phyloP scores from a whole-genome alignment of 2,113 vertebrate species.

The Lepisosteus osseus region DNA sequence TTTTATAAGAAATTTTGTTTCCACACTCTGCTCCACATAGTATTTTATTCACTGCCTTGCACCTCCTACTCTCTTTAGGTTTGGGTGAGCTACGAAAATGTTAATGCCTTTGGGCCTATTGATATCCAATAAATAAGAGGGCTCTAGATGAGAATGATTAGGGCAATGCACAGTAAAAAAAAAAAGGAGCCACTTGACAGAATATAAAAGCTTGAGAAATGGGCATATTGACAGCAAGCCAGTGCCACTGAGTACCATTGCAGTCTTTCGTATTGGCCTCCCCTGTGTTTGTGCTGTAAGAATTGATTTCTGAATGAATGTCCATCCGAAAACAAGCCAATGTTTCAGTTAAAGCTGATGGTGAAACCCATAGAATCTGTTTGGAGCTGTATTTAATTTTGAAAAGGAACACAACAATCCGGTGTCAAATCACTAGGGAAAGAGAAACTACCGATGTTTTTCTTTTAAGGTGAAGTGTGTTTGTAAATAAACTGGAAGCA shows the following conservation, averaged over 20 bases:
- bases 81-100: not conserved
- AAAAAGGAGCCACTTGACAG: not conserved
- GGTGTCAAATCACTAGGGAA: not conserved
- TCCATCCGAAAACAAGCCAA: conserved; percentile 1
- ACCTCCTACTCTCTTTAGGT: not conserved
- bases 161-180: not conserved
- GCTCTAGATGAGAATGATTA: not conserved
- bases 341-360: conserved; percentile 5
- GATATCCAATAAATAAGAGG: not conserved
- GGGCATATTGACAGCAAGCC: not conserved
- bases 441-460: not conserved
- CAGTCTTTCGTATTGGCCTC: not conserved
- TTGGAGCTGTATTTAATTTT: not conserved
- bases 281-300: not conserved
- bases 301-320: not conserved
- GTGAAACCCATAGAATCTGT: conserved; percentile 1
- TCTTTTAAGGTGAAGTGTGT: not conserved
- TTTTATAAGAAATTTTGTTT: no score
- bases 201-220: not conserved
- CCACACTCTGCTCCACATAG: no score
- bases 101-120: not conserved
- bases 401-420: not conserved
- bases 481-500: no score
- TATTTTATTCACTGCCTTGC: not conserved
- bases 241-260: not conserved